Base-by-base conservation (phyloP, 2,888 invertebrate species). In the Carpatolechia fugitivella region DNA sequence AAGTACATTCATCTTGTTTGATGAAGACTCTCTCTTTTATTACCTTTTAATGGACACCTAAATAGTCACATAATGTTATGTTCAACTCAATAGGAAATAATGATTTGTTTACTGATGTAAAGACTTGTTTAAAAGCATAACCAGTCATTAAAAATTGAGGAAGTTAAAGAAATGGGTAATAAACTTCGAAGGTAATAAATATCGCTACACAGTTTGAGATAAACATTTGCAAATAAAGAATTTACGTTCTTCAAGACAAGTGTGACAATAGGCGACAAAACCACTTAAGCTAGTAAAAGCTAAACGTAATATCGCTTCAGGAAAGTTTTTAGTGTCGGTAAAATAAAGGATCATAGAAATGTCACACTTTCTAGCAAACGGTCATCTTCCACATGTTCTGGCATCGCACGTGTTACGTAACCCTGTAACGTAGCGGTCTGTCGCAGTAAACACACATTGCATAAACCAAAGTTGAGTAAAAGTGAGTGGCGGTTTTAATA, bases 1-100 rank as follows among this genome's bases (percentile, higher is more conserved):
- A 85, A 95, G 95, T 94, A 80, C 13, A 10, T 0, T 48, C 18
- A 48, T 38, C 1, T 38, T 38, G 3, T 4, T 35, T 38, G 13
- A 38, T 16, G 7, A 3, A 3, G 10, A 14, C 14, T 18, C 8
- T 16, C 16, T 16, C 2, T 10, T 7, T 18, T 5, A 36, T 14
- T 6, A 36, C 14, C 1, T 13, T 35, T 3, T 14, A 38, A 14
- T n/a, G n/a, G n/a, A n/a, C n/a, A n/a, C n/a, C n/a, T n/a, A n/a
- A n/a, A n/a, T n/a, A n/a, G n/a, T n/a, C n/a, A n/a, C n/a, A n/a
- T n/a, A n/a, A n/a, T n/a, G n/a, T n/a, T n/a, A n/a, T n/a, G n/a
- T n/a, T n/a, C n/a, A n/a, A n/a, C n/a, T n/a, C n/a, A n/a, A n/a
- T n/a, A n/a, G n/a, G n/a, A n/a, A n/a, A n/a, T n/a, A n/a, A n/a